Evolutionary conservation across 2,113 vertebrate species (phyloP).

Genomic region (Vulpes ferrilata): DNA sequence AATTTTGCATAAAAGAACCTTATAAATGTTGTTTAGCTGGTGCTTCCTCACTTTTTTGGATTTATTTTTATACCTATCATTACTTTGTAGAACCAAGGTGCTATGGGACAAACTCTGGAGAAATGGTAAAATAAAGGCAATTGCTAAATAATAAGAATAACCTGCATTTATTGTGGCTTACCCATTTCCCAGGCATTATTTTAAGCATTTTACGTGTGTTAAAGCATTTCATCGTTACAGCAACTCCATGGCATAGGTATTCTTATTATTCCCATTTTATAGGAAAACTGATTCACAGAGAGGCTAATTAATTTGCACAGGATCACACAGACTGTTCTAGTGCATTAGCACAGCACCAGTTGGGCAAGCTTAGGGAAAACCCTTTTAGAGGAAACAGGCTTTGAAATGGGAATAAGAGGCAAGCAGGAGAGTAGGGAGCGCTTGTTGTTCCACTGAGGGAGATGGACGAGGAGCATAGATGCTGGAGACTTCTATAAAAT

Average conservation of each 20-base stretch:
- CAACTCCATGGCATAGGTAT: too few species aligned
- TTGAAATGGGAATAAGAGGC: slow-evolving; percentile 1
- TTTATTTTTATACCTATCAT: background rate
- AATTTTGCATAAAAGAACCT: background rate
- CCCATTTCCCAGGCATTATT: background rate
- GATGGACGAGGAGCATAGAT: background rate
- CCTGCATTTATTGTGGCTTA: background rate
- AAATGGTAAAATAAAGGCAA: background rate
- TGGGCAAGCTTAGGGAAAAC: background rate
- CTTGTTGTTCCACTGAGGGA: background rate
- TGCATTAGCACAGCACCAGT: background rate
- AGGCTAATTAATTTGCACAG: background rate
- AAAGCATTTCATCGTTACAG: background rate
- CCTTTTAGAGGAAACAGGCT: background rate
- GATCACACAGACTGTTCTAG: background rate
- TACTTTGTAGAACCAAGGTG: background rate
- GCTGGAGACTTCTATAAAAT: background rate
- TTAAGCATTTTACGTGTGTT: background rate
- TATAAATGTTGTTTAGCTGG: background rate
- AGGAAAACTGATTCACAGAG: background rate
- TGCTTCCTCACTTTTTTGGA: background rate
- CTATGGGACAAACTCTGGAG: background rate
- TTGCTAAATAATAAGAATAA: background rate
- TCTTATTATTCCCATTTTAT: background rate
- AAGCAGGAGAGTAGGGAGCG: background rate